A percentile compares a stretch with the other conserved stretches of the same genome.
These are phyloP conservation scores for Eufriesea mexicana DNA, from an alignment of 1,140 invertebrate genomes.

Conservation along the genomic window DNA sequence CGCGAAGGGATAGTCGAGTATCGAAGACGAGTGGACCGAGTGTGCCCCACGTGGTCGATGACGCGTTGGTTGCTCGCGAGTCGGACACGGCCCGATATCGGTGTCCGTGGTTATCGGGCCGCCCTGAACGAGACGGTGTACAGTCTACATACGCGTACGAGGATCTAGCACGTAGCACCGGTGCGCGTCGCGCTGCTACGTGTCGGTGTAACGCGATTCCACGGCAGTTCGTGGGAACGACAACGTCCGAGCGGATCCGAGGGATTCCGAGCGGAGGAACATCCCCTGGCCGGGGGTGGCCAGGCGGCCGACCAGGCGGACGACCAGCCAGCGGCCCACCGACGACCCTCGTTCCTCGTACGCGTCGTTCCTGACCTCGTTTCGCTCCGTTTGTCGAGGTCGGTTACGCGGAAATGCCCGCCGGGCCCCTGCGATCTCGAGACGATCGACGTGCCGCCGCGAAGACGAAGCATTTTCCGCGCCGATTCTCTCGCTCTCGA, in stretches of 20 bases:
- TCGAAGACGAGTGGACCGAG: no score
- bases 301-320: conserved; percentile 18
- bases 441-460: no score
- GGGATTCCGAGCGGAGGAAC: conserved; percentile 59
- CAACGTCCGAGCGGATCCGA: conserved; percentile 65
- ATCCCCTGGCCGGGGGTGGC: conserved; percentile 39
- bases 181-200: conserved; percentile 23
- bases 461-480: no score
- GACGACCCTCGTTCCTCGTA: conserved; percentile 60
- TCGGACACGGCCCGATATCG: neutral
- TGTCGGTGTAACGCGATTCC: conserved; percentile 50
- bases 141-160: no score
- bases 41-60: conserved; percentile 10
- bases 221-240: conserved; percentile 44
- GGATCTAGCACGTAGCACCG: conserved; percentile 31
- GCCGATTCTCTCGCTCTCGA: no score
- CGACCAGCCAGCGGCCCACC: conserved; percentile 40
- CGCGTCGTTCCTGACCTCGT: conserved; percentile 79
- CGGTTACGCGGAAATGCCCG: conserved; percentile 75
- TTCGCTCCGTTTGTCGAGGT: conserved; percentile 76
- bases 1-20: no score
- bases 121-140: conserved; percentile 25
- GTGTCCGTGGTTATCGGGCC: conserved; percentile 15
- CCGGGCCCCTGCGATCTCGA: neutral
- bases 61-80: neutral